Evolutionary conservation across 2,113 vertebrate genomes (phyloP).

Genomic region (Pristiophorus japonicus): DNA sequence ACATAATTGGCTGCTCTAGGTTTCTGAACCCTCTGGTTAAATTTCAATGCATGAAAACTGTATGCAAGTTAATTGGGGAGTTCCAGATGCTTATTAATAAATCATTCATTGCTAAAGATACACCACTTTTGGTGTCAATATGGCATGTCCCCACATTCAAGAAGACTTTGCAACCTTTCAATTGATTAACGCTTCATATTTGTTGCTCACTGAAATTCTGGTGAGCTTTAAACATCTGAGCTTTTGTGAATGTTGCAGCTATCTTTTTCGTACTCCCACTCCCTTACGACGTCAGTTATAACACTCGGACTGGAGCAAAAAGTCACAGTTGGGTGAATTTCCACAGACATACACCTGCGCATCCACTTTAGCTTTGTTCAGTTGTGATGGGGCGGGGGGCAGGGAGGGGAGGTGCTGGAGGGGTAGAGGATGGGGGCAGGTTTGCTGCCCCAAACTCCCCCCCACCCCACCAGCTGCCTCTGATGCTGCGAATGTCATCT

Average conservation of each 20-base stretch:
- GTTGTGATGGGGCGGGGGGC: too few relatives aligned
- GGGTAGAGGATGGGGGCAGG: too few relatives aligned
- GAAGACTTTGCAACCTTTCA: background rate
- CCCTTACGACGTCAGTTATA: background rate
- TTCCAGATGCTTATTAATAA: slow-evolving; percentile 22
- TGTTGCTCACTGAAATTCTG: background rate
- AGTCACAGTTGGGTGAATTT: background rate
- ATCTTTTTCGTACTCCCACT: background rate
- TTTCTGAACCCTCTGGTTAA: background rate
- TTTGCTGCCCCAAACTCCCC: too few relatives aligned
- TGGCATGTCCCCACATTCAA: background rate
- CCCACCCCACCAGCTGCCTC: too few relatives aligned
- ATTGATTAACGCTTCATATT: background rate
- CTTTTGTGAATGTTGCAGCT: background rate
- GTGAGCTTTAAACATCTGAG: background rate
- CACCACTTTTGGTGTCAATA: slow-evolving; percentile 7
- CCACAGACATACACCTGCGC: background rate
- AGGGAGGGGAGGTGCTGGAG: too few relatives aligned
- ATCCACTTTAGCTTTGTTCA: too few relatives aligned
- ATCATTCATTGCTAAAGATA: slow-evolving; percentile 4
- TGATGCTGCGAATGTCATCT: background rate
- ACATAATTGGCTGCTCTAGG: background rate
- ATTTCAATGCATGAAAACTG: background rate
- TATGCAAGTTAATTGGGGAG: background rate
- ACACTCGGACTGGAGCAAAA: background rate